Evolutionary conservation across 2,888 invertebrate species (phyloP), one percentile per base, ranked within the genome.

Genomic region (Aleiodes alternator): DNA sequence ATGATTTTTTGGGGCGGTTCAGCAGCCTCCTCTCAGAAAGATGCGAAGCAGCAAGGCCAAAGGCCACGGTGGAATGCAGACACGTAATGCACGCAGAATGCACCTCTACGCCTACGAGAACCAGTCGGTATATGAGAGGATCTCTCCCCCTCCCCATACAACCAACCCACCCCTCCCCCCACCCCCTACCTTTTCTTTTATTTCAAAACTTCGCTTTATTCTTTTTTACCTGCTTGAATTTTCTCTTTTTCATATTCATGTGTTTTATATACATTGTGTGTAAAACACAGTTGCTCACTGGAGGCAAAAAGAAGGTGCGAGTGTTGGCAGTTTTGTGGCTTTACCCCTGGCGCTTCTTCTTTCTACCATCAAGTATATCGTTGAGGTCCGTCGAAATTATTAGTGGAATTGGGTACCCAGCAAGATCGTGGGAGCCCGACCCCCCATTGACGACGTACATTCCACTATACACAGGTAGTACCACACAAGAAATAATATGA

Each of bases 31-130:
- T 23, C 23, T 1, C 1, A 23, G 23, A 50, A 50, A 72, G 77
- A 78, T 77, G 80, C 80, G 69, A 23, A 72, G 34, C 34, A 79
- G 77, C 77, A 75, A 82, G 85, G 85, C 81, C 84, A 86, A 86
- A 85, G 85, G 86, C 84, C 86, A 87, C 83, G 80, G 2, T 80
- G 85, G 87, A 87, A 87, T 87, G 87, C 84, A 86, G 87, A 86
- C 87, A 87, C 87, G 87, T 87, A 87, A 87, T 81, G 86, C 85
- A 84, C 83, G 83, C 86, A 86, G 87, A 87, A 87, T 87, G 86
- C 81, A 16, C 55, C 59, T 23, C 23, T 59, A 59, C 59, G 59
- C 59, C 59, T 61, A 61, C n/a, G 31, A 69, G 73, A 23, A 72
- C 59, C 64, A 23, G 66, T 23, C 38, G 8, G 38, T 38, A 38